A percentile compares a stretch with the other conserved stretches of the same genome.
These are phyloP conservation scores for Meiosimyza platycephala DNA, from an alignment of 2,888 invertebrate species.

Conservation along the genomic window DNA sequence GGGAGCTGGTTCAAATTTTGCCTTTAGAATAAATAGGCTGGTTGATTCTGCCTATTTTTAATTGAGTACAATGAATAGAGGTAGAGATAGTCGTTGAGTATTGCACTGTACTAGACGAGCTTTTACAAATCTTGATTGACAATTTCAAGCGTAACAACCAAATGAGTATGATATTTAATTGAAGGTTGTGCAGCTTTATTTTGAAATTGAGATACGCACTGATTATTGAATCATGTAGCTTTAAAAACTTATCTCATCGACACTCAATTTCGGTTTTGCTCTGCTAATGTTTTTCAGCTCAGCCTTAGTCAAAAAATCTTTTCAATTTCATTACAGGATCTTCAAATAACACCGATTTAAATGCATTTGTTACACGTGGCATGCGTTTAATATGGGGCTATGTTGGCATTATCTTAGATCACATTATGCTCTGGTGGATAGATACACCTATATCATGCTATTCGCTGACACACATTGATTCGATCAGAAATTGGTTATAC, in stretches of 20 bases:
- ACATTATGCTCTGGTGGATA: conserved; percentile 88
- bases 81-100: background rate
- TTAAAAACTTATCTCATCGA: too few relatives aligned
- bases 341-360: conserved; percentile 50
- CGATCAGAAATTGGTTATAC: conserved; percentile 60
- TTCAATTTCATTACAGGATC: conserved; percentile 34
- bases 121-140: background rate
- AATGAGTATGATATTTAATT: too few relatives aligned
- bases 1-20: background rate
- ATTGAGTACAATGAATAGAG: background rate
- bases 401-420: conserved; percentile 83
- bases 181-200: too few relatives aligned
- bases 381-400: conserved; percentile 77
- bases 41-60: conserved; percentile 11
- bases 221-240: too few relatives aligned
- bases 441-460: conserved; percentile 76
- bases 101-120: background rate
- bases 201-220: too few relatives aligned
- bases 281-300: too few relatives aligned
- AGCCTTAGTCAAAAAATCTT: too few relatives aligned
- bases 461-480: conserved; percentile 60
- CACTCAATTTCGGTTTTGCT: too few relatives aligned
- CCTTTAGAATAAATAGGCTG: background rate
- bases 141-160: too few relatives aligned
- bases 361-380: conserved; percentile 60